A percentile compares a stretch with the other conserved stretches of the same genome.
phyloP scores from a whole-genome alignment of 2,888 invertebrate species.

The Diploptera punctata region DNA sequence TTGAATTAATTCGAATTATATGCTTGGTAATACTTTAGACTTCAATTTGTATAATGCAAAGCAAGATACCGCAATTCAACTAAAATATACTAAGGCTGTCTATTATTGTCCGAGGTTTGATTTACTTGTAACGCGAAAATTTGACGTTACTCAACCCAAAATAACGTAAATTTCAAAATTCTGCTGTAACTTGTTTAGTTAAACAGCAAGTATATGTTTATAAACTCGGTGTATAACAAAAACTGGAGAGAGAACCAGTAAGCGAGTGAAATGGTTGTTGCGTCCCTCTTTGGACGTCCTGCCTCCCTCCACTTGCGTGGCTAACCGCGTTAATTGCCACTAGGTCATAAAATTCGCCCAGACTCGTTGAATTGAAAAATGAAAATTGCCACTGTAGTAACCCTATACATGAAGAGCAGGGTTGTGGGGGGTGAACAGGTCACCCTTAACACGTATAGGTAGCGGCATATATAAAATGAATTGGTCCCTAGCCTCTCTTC shows the following conservation, averaged over 20 bases:
- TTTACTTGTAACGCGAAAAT: too few species aligned
- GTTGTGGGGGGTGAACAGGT: not conserved
- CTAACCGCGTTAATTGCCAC: slow-evolving; percentile 31
- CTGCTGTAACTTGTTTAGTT: too few species aligned
- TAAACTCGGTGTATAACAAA: not conserved
- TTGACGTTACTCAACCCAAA: too few species aligned
- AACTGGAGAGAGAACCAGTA: not conserved
- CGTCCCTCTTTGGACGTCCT: not conserved
- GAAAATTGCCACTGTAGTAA: slow-evolving; percentile 39
- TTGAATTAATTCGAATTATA: too few species aligned
- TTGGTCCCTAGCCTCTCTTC: slow-evolving; percentile 34
- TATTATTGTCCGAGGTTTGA: too few species aligned
- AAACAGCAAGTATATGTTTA: too few species aligned
- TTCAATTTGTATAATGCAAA: too few species aligned
- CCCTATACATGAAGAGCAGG: slow-evolving; percentile 15
- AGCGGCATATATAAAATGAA: slow-evolving; percentile 31
- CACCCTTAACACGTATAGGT: slow-evolving; percentile 31
- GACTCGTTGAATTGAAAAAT: slow-evolving; percentile 38
- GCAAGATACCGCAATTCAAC: too few species aligned
- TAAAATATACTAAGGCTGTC: too few species aligned
- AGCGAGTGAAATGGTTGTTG: not conserved
- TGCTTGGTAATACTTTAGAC: too few species aligned
- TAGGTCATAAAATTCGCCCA: slow-evolving; percentile 33
- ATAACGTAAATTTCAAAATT: too few species aligned
- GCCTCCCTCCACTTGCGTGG: slow-evolving; percentile 18